Conservation (phyloP, 2,113 vertebrate species). For the Petrocephalus zakoni region DNA sequence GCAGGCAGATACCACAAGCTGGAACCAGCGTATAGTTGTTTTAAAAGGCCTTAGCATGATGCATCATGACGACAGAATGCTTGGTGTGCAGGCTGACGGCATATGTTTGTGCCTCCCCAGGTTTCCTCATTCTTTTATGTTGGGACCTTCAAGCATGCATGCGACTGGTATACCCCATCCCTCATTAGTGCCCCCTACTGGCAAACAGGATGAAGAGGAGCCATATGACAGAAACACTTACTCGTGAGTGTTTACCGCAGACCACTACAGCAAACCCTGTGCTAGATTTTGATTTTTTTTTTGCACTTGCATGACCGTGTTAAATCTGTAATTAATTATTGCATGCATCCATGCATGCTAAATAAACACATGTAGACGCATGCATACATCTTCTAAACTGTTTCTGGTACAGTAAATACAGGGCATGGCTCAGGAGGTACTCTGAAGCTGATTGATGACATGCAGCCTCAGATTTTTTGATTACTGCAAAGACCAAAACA, state of each 20-base stretch:
- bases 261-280: background rate
- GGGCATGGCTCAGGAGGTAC: background rate
- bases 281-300: background rate
- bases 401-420: background rate
- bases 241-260: slow-evolving; percentile 46
- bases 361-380: background rate
- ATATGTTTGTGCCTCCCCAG: slow-evolving; percentile 48
- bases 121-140: slow-evolving; percentile 92
- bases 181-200: slow-evolving; percentile 83
- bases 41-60: background rate
- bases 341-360: background rate
- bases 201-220: slow-evolving; percentile 83
- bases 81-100: background rate
- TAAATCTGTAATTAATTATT: background rate
- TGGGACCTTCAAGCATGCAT: slow-evolving; percentile 84
- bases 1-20: background rate
- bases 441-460: background rate
- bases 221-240: slow-evolving; percentile 84
- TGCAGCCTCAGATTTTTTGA: background rate
- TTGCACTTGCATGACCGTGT: background rate
- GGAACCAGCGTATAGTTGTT: background rate
- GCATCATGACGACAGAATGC: background rate
- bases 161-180: slow-evolving; percentile 92
- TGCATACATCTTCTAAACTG: background rate
- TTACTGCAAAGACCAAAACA: background rate